phyloP scores from a whole-genome alignment of 2,113 vertebrate genomes.

The Prionailurus bengalensis region DNA sequence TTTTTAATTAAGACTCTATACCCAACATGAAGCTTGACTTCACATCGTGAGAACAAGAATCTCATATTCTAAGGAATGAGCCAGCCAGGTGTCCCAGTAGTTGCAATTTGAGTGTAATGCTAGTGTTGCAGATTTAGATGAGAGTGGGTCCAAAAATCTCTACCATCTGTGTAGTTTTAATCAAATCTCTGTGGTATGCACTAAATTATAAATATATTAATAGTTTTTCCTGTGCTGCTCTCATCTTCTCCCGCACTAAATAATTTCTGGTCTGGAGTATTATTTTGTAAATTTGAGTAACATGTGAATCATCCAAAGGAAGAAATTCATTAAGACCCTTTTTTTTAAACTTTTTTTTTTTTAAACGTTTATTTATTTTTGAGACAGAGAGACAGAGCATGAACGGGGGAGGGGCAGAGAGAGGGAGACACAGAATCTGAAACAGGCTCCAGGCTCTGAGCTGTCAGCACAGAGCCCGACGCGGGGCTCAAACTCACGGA shows the following conservation, averaged over 20 bases:
- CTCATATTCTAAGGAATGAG: neutral
- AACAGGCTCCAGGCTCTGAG: too few species aligned
- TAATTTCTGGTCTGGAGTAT: slow-evolving; percentile 4
- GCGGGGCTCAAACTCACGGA: too few species aligned
- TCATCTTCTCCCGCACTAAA: neutral
- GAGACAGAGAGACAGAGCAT: too few species aligned
- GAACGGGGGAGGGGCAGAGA: too few species aligned
- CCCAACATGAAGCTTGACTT: neutral
- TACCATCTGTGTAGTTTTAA: neutral
- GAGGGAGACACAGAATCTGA: too few species aligned
- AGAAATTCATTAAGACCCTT: slow-evolving; percentile 1
- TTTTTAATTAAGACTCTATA: neutral
- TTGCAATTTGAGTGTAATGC: neutral
- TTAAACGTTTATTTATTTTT: too few species aligned
- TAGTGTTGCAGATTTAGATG: neutral
- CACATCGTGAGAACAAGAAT: neutral
- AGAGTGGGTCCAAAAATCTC: neutral
- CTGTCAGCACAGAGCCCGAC: too few species aligned
- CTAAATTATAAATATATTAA: neutral
- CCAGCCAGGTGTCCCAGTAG: neutral
- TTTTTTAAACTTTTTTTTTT: too few species aligned
- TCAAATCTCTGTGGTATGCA: neutral
- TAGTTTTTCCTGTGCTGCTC: neutral
- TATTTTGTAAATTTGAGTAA: slow-evolving; percentile 47
- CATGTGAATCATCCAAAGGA: neutral